Evolutionary conservation across 2,888 invertebrate genomes (phyloP).

Genomic region (Ornithoptera alexandrae): DNA sequence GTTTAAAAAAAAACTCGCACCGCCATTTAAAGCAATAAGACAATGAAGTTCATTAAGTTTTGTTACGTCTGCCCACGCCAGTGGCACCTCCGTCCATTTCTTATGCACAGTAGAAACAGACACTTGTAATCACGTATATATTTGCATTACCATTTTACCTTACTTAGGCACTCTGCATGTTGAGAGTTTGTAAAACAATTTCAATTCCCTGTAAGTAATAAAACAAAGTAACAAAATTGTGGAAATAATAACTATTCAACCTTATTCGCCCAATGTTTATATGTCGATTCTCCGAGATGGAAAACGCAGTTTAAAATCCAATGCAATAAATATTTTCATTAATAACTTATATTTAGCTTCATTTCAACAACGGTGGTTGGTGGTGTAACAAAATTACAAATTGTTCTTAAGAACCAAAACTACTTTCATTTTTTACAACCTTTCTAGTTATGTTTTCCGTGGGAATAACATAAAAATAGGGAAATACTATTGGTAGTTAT

Average conservation of each 20-base stretch:
- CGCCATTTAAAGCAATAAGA: constrained; percentile 74
- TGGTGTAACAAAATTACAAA: too few relatives aligned
- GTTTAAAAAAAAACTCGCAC: constrained; percentile 61
- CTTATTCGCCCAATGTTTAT: neutral
- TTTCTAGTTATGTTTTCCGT: too few relatives aligned
- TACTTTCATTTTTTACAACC: too few relatives aligned
- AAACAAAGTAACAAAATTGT: neutral
- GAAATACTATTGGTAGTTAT: too few relatives aligned
- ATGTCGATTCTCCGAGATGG: neutral
- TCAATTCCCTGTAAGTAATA: neutral
- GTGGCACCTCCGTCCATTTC: constrained; percentile 44
- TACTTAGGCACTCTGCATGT: neutral
- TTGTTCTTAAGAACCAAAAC: too few relatives aligned
- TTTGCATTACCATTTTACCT: neutral
- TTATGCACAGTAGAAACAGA: constrained; percentile 35
- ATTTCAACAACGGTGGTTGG: too few relatives aligned
- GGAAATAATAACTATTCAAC: neutral
- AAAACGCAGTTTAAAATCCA: neutral
- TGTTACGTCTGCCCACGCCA: constrained; percentile 60
- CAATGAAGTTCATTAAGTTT: constrained; percentile 73
- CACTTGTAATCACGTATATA: constrained; percentile 4
- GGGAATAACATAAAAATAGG: too few relatives aligned
- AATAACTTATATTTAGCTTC: too few relatives aligned
- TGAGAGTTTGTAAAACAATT: constrained; percentile 1
- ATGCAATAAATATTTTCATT: neutral